Evolutionary conservation across 2,797 vertebrate species (phyloP).

Genomic region (Ispidina picta): DNA sequence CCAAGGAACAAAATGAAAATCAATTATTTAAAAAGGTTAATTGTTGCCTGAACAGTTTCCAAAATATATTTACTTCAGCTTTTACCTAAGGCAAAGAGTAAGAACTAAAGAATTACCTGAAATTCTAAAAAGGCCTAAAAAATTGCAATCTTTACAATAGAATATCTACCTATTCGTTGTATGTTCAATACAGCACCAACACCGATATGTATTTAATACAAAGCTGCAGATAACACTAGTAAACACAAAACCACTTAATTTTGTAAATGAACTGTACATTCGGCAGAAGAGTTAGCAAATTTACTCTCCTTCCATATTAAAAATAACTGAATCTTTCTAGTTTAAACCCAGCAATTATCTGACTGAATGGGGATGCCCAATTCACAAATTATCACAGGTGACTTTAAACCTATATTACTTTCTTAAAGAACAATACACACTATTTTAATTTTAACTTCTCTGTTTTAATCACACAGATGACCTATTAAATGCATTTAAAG

Average conservation of each 20-base stretch:
- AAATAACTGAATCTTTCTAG: background rate
- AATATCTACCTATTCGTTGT: background rate
- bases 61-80: slow-evolving; percentile 22
- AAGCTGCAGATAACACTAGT: background rate
- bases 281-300: background rate
- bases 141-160: background rate
- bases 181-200: background rate
- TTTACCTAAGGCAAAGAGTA: background rate
- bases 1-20: slow-evolving; percentile 41
- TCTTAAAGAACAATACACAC: background rate
- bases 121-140: slow-evolving; percentile 8
- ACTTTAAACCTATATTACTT: background rate
- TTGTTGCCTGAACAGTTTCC: background rate
- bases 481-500: background rate
- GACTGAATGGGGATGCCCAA: background rate
- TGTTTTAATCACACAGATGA: background rate
- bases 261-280: background rate
- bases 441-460: background rate
- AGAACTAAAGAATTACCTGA: slow-evolving; percentile 26
- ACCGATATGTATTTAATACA: background rate
- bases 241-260: background rate
- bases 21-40: slow-evolving; percentile 17
- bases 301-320: background rate
- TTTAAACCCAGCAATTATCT: background rate
- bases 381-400: background rate